These are phyloP conservation scores for Papilio aristodemus DNA, from an alignment of 1,140 invertebrate species.

Conservation along the genomic window DNA sequence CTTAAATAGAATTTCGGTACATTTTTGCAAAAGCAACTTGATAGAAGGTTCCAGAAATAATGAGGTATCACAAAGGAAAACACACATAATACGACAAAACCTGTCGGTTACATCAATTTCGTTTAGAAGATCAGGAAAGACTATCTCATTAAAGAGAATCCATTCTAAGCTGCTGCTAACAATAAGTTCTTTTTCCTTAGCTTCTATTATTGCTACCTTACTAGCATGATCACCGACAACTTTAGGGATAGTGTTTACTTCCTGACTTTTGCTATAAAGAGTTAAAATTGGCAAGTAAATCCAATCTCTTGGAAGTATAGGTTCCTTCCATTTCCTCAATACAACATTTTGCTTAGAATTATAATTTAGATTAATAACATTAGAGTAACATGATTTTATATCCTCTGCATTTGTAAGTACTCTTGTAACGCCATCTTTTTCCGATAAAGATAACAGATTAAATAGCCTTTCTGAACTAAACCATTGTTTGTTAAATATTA, in stretches of 20 bases:
- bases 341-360: conserved; percentile 51
- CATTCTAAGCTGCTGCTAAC: conserved; percentile 80
- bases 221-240: conserved; percentile 56
- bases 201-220: conserved; percentile 44
- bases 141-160: conserved; percentile 82
- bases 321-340: conserved; percentile 69
- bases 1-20: conserved; percentile 72
- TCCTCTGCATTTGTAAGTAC: conserved; percentile 68
- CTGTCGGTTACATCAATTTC: conserved; percentile 81
- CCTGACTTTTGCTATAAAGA: conserved; percentile 80
- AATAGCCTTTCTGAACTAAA: conserved; percentile 79
- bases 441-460: conserved; percentile 74
- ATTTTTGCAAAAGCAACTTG: conserved; percentile 71
- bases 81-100: conserved; percentile 81
- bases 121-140: conserved; percentile 77
- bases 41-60: conserved; percentile 80
- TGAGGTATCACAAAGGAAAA: conserved; percentile 81
- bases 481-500: conserved; percentile 81
- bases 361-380: conserved; percentile 73
- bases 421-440: conserved; percentile 69
- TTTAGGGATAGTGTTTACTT: conserved; percentile 42
- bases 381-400: conserved; percentile 78
- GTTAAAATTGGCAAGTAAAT: conserved; percentile 84
- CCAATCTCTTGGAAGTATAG: conserved; percentile 85
- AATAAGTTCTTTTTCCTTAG: conserved; percentile 67